Base-by-base conservation (phyloP, 2,797 vertebrate species). In the Telmatherina bonti region DNA sequence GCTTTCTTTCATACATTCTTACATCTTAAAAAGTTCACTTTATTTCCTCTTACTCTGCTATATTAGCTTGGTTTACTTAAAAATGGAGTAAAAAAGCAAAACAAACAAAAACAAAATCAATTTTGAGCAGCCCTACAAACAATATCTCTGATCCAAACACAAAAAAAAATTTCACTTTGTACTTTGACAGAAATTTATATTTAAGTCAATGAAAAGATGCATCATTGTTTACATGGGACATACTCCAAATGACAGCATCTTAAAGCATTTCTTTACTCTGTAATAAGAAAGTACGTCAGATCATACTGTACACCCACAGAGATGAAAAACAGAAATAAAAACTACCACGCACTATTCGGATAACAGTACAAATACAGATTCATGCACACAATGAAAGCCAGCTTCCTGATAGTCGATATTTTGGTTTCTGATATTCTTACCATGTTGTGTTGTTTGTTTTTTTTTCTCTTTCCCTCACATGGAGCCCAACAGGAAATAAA, bases 311-410 rank as follows among this genome's bases (percentile, higher is more conserved):
- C 88, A 91, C 58, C 75, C 72, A 63, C 77, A 84, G 78, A 89
- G 75, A 89, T 88, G 72, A 84, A 83, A 74, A 85, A 80, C 70
- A 75, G 43, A 62, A 73, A 49, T 22, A 24, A 74, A 74, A 82
- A 88, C 61, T 38, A 89, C 78, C 83, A 91, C 86, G 78, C 84
- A 82, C 78, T 83, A 88, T 86, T 72, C 89, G 83, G 90, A 90
- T 86, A 90, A 95, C 93, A 91, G 89, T 86, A 94, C 91, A 94
- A 91, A 93, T 88, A 94, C 91, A 92, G 86, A 81, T 90, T 94
- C 93, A 95, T 94, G 93, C 93, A 95, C 93, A 94, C 91, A 91
- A 92, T 92, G 90, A 93, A 94, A 93, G 89, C 92, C 90, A 94
- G 91, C 92, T 91, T 93, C 93, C 91, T 90, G 88, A 88, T 82